Base-by-base conservation (phyloP, 2,797 vertebrate species). In the Rhadinocentrus ornatus region DNA sequence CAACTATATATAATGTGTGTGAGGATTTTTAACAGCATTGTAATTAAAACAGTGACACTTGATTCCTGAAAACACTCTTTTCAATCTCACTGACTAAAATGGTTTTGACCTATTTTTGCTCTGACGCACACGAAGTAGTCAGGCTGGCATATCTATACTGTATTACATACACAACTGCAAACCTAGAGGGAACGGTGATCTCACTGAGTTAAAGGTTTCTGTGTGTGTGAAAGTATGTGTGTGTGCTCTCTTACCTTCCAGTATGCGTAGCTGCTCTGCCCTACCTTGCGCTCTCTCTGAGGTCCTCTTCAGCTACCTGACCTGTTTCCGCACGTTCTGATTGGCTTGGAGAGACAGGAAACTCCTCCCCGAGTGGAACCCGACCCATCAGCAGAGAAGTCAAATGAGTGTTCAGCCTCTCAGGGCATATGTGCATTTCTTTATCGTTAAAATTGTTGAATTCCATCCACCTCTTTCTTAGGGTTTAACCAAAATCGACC, bases 301-400 rank as follows among this genome's bases (percentile, higher is more conserved):
- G 91, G 89, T 94, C 87, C 88, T 93, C 87, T 81, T 78, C 75
- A 22, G 73, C 83, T 90, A 92, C 92, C 92, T 93, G 92, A 92
- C 92, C 92, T 88, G 91, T 63, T 92, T 93, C 89, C 74, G 13
- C 80, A 81, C 20, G 57, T 32, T 72, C 85, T 56, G 84, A 92
- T 92, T 92, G 90, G 91, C 81, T 87, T 20, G 0, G 35, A 60
- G 72, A 71, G 62, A 60, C 71, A 57, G 20, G 1, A 71, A 74
- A 67, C 90, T 84, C 91, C 90, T 81, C 89, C 90, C 85, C 27
- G 37, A 60, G 58, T 39, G 77, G 78, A 88, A 90, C 76, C 72
- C 37, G 72, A 86, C 71, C 77, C 75, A 78, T 73, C 70, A 75
- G 69, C 59, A 53, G 22, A 85, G 62, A 81, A 66, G 60, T 22